A percentile compares a stretch with the other conserved stretches of the same genome.
These are phyloP conservation scores for Ataeniobius toweri DNA, from an alignment of 2,797 vertebrate genomes.

Conservation along the genomic window DNA sequence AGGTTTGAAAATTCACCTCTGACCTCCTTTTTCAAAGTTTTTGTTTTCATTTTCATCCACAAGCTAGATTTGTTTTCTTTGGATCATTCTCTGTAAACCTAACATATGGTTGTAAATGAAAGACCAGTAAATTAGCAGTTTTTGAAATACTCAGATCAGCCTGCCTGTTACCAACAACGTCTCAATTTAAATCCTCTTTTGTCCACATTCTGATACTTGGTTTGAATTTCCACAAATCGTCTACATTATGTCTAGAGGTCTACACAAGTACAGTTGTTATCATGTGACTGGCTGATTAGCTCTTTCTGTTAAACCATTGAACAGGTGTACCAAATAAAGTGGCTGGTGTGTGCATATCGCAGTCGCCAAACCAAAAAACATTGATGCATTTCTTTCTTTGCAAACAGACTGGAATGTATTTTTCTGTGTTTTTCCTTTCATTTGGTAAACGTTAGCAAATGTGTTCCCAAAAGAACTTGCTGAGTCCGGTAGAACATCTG, in stretches of 20 bases:
- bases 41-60: no score
- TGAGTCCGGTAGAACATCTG: not conserved
- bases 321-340: not conserved
- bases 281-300: not conserved
- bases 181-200: no score
- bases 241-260: not conserved
- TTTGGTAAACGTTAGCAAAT: not conserved
- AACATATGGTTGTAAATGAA: no score
- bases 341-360: not conserved
- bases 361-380: not conserved
- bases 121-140: no score
- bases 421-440: not conserved
- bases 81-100: no score
- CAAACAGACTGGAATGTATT: not conserved
- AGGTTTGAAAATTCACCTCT: no score
- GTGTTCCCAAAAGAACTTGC: not conserved
- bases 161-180: no score
- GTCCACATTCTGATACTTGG: no score
- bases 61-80: no score
- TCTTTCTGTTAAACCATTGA: not conserved
- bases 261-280: not conserved
- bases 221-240: not conserved
- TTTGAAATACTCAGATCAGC: no score
- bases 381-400: not conserved
- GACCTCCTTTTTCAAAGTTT: no score